A percentile compares a stretch with the other conserved stretches of the same genome.
Evolutionary conservation across 2,113 vertebrate species (phyloP).

Genomic region (Grantiella picta): DNA sequence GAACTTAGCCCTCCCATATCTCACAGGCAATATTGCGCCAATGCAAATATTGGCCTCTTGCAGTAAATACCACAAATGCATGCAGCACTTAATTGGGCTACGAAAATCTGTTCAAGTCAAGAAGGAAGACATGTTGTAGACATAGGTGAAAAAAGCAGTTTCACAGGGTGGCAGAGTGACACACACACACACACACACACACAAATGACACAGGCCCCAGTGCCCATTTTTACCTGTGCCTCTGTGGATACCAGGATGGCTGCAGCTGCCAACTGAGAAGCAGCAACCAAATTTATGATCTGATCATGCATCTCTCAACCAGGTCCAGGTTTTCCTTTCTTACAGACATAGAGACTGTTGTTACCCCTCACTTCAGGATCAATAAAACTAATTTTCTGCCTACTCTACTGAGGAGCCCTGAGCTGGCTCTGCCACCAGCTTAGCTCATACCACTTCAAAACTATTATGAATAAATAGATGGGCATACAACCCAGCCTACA

Average conservation of each 20-base stretch:
- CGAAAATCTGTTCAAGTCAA: neutral
- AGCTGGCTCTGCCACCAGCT: neutral
- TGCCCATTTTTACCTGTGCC: neutral
- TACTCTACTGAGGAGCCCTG: neutral
- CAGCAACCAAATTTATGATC: neutral
- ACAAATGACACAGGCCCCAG: neutral
- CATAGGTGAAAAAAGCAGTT: neutral
- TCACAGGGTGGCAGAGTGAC: neutral
- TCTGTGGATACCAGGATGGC: neutral
- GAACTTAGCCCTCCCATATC: neutral
- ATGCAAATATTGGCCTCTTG: neutral
- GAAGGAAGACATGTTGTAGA: neutral
- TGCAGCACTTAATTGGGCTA: neutral
- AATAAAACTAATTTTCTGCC: conserved; percentile 17
- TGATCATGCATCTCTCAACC: neutral
- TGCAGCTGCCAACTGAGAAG: neutral
- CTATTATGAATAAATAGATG: neutral
- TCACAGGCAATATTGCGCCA: neutral
- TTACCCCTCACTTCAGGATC: neutral
- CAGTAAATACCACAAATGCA: neutral
- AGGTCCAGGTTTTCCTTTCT: neutral
- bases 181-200: neutral
- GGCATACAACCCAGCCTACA: neutral
- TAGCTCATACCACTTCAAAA: neutral
- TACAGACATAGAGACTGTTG: neutral